A percentile compares a stretch with the other conserved stretches of the same genome.
Evolutionary conservation across 2,888 invertebrate species (phyloP).

Genomic region (Papilio gigon): DNA sequence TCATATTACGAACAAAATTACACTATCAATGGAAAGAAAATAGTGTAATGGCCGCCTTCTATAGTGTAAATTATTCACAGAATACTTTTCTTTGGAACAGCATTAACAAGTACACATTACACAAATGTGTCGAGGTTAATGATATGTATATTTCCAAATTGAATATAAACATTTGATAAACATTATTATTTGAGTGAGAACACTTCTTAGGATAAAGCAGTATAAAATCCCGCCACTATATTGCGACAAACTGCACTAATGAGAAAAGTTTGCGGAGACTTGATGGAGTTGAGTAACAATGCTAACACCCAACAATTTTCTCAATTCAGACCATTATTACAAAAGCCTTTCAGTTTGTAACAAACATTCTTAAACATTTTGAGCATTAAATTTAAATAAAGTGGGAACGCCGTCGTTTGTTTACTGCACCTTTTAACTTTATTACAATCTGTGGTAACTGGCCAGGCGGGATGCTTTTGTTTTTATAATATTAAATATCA

Average conservation of each 20-base stretch:
- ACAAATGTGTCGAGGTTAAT: too few relatives aligned
- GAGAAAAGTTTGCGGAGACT: constrained; percentile 76
- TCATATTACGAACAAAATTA: too few relatives aligned
- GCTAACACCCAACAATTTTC: constrained; percentile 72
- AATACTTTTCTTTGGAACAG: too few relatives aligned
- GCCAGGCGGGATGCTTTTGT: not conserved
- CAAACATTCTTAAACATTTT: constrained; percentile 60
- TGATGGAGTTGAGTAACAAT: constrained; percentile 70
- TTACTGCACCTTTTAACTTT: not conserved
- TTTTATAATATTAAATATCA: not conserved
- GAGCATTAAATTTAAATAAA: constrained; percentile 57
- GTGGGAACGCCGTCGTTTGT: constrained; percentile 34
- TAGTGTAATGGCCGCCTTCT: too few relatives aligned
- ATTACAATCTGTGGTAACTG: not conserved
- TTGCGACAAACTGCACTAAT: constrained; percentile 72
- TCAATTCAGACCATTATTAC: constrained; percentile 77
- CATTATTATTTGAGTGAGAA: not conserved
- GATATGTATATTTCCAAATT: not conserved
- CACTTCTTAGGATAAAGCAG: constrained; percentile 39
- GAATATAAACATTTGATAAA: not conserved
- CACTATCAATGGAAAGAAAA: too few relatives aligned
- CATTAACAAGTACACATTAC: too few relatives aligned
- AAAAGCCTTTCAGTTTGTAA: constrained; percentile 67
- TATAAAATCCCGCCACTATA: constrained; percentile 45
- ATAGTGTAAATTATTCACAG: too few relatives aligned